Evolutionary conservation across 2,797 vertebrate genomes (phyloP).

Genomic region (Helarctos malayanus): DNA sequence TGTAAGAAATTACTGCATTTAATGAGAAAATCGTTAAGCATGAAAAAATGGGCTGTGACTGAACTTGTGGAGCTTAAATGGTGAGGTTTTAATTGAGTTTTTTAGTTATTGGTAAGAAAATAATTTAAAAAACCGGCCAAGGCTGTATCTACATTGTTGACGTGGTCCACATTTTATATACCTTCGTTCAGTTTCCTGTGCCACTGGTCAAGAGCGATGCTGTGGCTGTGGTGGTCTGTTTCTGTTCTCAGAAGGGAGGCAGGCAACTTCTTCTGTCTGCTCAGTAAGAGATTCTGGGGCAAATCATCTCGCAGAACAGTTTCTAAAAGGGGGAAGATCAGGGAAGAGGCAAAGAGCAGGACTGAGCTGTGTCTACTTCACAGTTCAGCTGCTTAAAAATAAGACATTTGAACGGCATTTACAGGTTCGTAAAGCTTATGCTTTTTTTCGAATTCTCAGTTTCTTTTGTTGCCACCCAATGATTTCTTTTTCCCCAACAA

Average conservation of each 20-base stretch:
- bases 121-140: constrained; percentile 39
- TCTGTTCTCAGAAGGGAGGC: not conserved
- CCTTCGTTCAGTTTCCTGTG: constrained; percentile 42
- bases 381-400: not conserved
- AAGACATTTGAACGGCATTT: not conserved
- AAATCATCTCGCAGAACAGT: not conserved
- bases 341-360: not conserved
- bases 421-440: not conserved
- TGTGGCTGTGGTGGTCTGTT: not conserved
- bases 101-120: constrained; percentile 85
- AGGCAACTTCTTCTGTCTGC: not conserved
- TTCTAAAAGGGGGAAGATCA: not conserved
- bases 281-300: not conserved
- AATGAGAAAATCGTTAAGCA: constrained; percentile 90
- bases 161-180: constrained; percentile 30
- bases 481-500: constrained; percentile 27
- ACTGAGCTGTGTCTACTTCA: not conserved
- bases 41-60: constrained; percentile 86
- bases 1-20: constrained; percentile 89
- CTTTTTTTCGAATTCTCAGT: constrained; percentile 27
- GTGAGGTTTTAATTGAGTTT: constrained; percentile 86
- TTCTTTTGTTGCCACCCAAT: constrained; percentile 16
- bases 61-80: constrained; percentile 86
- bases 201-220: not conserved
- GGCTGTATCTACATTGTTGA: constrained; percentile 62